phyloP scores from a whole-genome alignment of 1,140 invertebrate genomes.

The Brachionus rubens region DNA sequence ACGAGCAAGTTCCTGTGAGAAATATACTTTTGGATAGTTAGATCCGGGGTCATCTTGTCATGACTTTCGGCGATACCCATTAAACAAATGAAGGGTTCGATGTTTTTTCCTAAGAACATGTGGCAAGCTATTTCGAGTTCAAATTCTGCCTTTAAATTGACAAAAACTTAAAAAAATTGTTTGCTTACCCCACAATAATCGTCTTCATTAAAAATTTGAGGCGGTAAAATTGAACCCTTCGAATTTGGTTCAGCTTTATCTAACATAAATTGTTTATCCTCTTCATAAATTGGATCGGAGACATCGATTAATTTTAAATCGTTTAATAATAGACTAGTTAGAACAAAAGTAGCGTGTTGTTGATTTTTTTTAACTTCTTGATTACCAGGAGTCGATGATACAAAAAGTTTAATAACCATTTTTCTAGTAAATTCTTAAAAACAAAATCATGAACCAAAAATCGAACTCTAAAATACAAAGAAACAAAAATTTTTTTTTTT shows the following conservation, averaged over 20 bases:
- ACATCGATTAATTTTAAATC: constrained; percentile 84
- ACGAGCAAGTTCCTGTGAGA: too few species aligned
- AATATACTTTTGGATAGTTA: too few species aligned
- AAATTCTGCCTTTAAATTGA: background rate
- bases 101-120: too few species aligned
- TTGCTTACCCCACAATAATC: constrained; percentile 87
- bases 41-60: too few species aligned
- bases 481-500: background rate
- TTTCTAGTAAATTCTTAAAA: constrained; percentile 24
- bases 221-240: constrained; percentile 73
- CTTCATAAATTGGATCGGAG: constrained; percentile 80
- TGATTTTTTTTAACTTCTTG: constrained; percentile 91
- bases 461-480: background rate
- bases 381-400: constrained; percentile 82
- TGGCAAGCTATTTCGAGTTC: too few species aligned
- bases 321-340: constrained; percentile 78
- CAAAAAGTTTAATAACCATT: constrained; percentile 80
- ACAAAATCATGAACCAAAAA: background rate
- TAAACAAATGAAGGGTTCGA: too few species aligned
- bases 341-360: constrained; percentile 81
- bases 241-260: constrained; percentile 69
- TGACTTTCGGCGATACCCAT: too few species aligned
- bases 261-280: constrained; percentile 86
- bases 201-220: constrained; percentile 87
- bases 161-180: background rate